Base-by-base conservation (phyloP, 2,888 invertebrate genomes). In the Conistra vaccinii region DNA sequence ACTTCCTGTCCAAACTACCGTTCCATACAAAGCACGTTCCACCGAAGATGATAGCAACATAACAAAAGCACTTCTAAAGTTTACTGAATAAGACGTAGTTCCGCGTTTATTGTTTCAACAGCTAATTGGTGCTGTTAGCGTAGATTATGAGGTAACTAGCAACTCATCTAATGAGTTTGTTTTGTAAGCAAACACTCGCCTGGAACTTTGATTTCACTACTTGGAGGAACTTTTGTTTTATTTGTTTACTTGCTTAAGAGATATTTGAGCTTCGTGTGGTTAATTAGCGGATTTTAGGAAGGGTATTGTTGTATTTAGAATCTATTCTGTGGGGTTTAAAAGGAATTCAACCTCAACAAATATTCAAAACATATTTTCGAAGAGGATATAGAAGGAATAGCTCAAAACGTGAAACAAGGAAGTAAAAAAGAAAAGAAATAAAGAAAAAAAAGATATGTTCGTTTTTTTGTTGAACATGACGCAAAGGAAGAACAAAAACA, bases 141-240 rank as follows among this genome's bases (percentile, higher is more conserved):
- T 63, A 78, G 87, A 85, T 87, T 83, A 80, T 85, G 86, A 85
- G 81, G 84, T 87, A 85, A 66, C 80, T 76, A 76, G 69, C 85
- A 76, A 85, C 85, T 80, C 86, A 73, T 78, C 81, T 87, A 87
- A 86, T 79, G 76, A 86, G 88, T 86, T 84, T 72, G 78, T 87
- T 83, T 78, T 70, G 65, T 65, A 68, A 77, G 77, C 74, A 87
- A 86, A 87, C 86, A 78, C 73, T 81, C 66, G 70, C 58, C 51
- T 61, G 57, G 57, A 81, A 84, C 84, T 87, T 87, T 66, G 81
- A 84, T 84, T 85, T 72, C 70, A 83, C 83, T 78, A 78, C 60
- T 76, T 65, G 12, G 17, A 26, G 32, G 42, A 78, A 71, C 60
- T 65, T 66, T 51, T 57, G 71, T 61, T 80, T 81, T 76, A 69